Conservation (phyloP, 2,888 invertebrate genomes). For the Apamea epomidion region DNA sequence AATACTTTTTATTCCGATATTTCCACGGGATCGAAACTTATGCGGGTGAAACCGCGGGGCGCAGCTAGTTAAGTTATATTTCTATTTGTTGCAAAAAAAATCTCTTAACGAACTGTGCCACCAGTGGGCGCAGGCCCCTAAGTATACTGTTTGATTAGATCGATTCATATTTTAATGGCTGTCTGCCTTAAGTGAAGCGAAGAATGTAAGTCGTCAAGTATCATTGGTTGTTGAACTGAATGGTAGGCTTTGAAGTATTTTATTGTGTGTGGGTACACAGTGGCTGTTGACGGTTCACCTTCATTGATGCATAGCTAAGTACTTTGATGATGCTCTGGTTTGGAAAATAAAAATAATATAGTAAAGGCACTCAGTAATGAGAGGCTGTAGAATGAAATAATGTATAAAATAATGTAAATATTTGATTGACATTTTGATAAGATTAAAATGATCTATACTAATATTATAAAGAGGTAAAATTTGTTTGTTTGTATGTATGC, state of each 20-base stretch:
- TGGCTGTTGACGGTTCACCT: constrained; percentile 24
- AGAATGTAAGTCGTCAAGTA: constrained; percentile 31
- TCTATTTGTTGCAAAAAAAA: background rate
- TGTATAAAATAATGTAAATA: background rate
- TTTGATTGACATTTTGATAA: background rate
- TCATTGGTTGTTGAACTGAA: constrained; percentile 19
- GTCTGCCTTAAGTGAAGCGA: constrained; percentile 19
- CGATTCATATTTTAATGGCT: constrained; percentile 44
- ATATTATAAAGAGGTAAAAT: too few relatives aligned
- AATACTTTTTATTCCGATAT: too few relatives aligned
- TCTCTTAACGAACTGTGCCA: background rate
- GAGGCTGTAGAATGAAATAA: background rate
- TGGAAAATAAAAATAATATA: background rate
- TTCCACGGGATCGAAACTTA: too few relatives aligned
- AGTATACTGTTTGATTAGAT: constrained; percentile 51
- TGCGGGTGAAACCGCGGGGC: too few relatives aligned
- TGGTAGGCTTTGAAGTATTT: constrained; percentile 15
- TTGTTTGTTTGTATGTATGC: too few relatives aligned
- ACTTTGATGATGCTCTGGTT: background rate
- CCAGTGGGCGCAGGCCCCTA: background rate
- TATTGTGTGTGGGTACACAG: constrained; percentile 4
- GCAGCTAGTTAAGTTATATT: background rate
- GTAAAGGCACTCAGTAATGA: background rate
- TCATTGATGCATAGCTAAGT: constrained; percentile 18
- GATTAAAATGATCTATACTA: background rate